Evolutionary conservation across 2,888 invertebrate genomes (phyloP).

Genomic region (Cryptosula pallasiana): DNA sequence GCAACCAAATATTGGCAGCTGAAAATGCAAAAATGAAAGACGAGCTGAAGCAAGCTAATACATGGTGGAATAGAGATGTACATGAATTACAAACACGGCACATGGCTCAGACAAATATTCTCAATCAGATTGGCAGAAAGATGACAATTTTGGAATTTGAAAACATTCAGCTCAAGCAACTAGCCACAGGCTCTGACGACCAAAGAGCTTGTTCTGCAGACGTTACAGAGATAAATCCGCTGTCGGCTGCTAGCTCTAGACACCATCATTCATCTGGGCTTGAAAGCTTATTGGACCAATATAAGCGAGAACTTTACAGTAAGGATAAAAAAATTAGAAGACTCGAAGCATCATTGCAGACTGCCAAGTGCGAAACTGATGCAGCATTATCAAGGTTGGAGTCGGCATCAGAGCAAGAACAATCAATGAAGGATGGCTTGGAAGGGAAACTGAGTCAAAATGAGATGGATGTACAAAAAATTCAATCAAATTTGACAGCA

Average conservation of each 20-base stretch:
- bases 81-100: neutral
- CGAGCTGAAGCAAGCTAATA: neutral
- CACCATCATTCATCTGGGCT: neutral
- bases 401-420: neutral
- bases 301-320: neutral
- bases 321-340: neutral
- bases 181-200: neutral
- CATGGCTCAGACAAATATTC: neutral
- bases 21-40: constrained; percentile 16
- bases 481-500: neutral
- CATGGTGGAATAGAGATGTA: neutral
- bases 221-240: neutral
- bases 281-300: neutral
- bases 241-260: neutral
- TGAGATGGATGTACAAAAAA: neutral
- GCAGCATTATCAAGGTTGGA: neutral
- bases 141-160: neutral
- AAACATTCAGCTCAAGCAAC: neutral
- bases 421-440: neutral
- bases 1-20: constrained; percentile 10
- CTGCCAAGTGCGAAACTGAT: neutral
- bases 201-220: neutral
- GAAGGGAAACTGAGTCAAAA: neutral
- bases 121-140: neutral
- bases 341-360: neutral